Evolutionary conservation across 2,113 vertebrate species (phyloP).

Genomic region (Anseranas semipalmata): DNA sequence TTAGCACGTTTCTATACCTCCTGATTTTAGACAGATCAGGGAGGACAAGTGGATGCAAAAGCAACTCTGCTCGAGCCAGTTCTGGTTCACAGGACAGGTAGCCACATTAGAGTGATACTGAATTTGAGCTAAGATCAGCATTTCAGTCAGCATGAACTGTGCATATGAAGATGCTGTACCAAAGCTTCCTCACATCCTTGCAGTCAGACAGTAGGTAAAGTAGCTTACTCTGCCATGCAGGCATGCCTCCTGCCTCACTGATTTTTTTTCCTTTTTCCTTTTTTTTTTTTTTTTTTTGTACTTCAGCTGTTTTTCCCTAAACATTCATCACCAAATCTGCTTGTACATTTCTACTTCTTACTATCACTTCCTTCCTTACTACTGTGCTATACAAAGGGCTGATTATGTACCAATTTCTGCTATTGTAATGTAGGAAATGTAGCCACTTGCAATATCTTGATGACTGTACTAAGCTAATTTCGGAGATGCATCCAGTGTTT

Average conservation of each 20-base stretch:
- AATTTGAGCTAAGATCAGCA: not conserved
- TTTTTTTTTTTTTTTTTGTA: not conserved
- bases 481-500: not conserved
- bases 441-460: not conserved
- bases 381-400: not conserved
- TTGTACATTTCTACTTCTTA: not conserved
- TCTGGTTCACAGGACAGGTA: not conserved
- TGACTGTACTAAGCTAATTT: constrained; percentile 25
- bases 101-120: not conserved
- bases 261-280: not conserved
- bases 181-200: not conserved
- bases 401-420: constrained; percentile 1
- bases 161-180: not conserved
- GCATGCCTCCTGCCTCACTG: not conserved
- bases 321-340: not conserved
- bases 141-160: not conserved
- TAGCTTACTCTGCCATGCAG: not conserved
- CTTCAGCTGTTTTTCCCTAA: constrained; percentile 2
- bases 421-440: not conserved
- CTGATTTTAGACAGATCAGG: not conserved
- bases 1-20: not conserved
- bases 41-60: not conserved
- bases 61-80: not conserved
- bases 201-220: not conserved
- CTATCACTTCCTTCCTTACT: not conserved